Evolutionary conservation across 2,888 invertebrate genomes (phyloP), one percentile per base, ranked within the genome.

Genomic region (Spilosoma lubricipeda): DNA sequence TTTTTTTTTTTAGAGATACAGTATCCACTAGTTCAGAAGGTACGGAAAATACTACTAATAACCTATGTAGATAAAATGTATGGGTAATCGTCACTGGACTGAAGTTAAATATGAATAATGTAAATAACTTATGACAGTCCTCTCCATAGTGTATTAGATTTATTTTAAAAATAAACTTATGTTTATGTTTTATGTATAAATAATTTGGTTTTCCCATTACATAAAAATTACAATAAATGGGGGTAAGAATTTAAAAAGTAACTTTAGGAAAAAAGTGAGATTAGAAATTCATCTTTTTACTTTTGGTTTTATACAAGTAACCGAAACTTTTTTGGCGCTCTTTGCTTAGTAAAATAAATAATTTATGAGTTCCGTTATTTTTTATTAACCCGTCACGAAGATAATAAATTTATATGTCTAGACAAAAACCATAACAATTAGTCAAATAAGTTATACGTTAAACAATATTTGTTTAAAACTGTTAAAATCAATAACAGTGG

Each of bases 351-450:
- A n/a, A 56, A 56, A 56, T 11, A 11, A 33, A 33, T 30, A n/a
- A 63, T 30, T 30, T 18, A 30, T 8, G 2, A 63, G 27, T 7
- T 30, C 15, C 18, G 18, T 30, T 30, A 33, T 30, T 67, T 36
- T 30, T 67, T 45, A 27, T 3, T 4, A 23, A 67, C 7, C 15
- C 48, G 13, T 33, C 30, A 67, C 23, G 48, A 48, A 48, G 30
- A 1, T 48, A 11, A 67, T 48, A 48, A 27, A 66, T 15, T 33
- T 45, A 66, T 36, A 39, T 30, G 66, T 72, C 67, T 65, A 56
- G 65, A 71, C 66, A 67, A 45, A 63, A 30, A n/a, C 63, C 23
- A 56, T 67, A 72, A 72, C 39, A 48, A 63, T 72, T 67, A 67
- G 56, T 33, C 67, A 68, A 72, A 72, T 68, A 68, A 68, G 68